These are phyloP conservation scores for Salpingus planirostris DNA, from an alignment of 2,888 invertebrate genomes.

Conservation along the genomic window DNA sequence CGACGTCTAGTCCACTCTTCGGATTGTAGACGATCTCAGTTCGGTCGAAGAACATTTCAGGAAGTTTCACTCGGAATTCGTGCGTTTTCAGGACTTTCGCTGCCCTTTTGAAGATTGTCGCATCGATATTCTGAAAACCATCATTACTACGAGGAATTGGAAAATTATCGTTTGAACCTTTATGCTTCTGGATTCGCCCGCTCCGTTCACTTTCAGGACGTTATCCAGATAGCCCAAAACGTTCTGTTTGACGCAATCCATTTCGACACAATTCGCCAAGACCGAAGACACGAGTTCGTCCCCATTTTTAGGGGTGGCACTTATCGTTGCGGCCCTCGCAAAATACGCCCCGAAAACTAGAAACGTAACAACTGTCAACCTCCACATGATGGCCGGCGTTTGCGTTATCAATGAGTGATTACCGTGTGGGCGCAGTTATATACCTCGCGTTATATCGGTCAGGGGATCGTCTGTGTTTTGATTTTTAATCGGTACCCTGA, in stretches of 20 bases:
- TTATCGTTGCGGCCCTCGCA: slow-evolving; percentile 44
- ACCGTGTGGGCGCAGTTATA: slow-evolving; percentile 56
- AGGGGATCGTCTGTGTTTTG: slow-evolving; percentile 39
- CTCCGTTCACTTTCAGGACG: slow-evolving; percentile 44
- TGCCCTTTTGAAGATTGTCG: slow-evolving; percentile 64
- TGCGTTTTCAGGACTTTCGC: slow-evolving; percentile 64
- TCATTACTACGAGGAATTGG: too few relatives aligned
- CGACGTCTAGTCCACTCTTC: slow-evolving; percentile 56
- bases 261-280: slow-evolving; percentile 65
- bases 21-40: slow-evolving; percentile 60
- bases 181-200: slow-evolving; percentile 52
- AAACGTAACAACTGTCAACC: slow-evolving; percentile 42
- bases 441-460: slow-evolving; percentile 48
- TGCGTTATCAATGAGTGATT: slow-evolving; percentile 12
- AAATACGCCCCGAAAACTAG: slow-evolving; percentile 43
- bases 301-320: slow-evolving; percentile 52
- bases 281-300: slow-evolving; percentile 63
- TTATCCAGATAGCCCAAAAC: slow-evolving; percentile 69
- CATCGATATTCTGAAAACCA: slow-evolving; percentile 56
- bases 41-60: slow-evolving; percentile 60
- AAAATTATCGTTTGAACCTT: too few relatives aligned
- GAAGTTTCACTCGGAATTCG: slow-evolving; percentile 64
- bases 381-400: slow-evolving; percentile 30
- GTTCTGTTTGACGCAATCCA: slow-evolving; percentile 66
- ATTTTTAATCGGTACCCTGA: slow-evolving; percentile 35